Evolutionary conservation across 2,797 vertebrate genomes (phyloP).

Genomic region (Anableps anableps): DNA sequence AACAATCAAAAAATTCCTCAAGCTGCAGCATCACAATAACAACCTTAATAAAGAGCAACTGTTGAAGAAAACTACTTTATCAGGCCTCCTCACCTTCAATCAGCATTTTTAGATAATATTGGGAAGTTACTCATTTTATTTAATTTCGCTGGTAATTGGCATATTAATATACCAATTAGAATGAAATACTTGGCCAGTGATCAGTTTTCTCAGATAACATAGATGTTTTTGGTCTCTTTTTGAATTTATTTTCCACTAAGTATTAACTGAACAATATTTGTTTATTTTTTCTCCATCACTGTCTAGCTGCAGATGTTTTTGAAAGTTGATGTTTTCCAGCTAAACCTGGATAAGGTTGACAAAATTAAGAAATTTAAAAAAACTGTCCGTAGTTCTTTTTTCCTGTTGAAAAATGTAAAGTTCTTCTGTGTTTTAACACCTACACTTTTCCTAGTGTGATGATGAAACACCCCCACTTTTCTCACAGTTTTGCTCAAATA

Average conservation of each 20-base stretch:
- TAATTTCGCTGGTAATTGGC: background rate
- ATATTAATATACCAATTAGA: background rate
- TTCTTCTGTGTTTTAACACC: no score
- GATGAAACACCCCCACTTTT: no score
- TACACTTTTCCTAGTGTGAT: no score
- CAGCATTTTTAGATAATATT: background rate
- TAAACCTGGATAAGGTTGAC: background rate
- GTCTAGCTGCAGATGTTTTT: background rate
- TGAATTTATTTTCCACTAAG: background rate
- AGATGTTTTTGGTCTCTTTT: background rate
- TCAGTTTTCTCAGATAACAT: background rate
- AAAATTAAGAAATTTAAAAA: background rate
- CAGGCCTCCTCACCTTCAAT: background rate
- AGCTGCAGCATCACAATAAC: constrained; percentile 32
- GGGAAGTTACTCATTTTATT: background rate
- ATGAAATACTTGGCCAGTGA: background rate
- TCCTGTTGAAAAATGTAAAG: background rate
- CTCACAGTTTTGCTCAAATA: no score
- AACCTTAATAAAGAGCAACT: constrained; percentile 34
- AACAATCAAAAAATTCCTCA: constrained; percentile 43
- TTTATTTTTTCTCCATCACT: background rate
- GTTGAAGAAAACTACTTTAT: background rate
- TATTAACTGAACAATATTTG: background rate
- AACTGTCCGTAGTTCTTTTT: background rate
- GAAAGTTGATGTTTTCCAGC: background rate